phyloP scores from a whole-genome alignment of 92 coral and sea anemone species.

The Diadumene lineata region DNA sequence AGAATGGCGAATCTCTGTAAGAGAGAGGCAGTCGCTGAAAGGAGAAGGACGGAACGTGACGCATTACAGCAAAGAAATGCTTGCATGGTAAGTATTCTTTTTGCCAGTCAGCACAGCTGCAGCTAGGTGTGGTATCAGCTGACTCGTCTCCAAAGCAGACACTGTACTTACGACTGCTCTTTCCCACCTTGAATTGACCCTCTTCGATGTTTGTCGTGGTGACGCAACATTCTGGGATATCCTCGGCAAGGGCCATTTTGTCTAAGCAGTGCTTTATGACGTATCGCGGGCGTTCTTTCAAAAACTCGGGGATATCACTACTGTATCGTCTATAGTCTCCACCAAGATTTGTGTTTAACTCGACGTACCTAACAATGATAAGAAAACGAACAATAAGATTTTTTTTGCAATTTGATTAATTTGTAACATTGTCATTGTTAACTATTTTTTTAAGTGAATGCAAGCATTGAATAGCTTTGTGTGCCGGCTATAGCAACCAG shows the following conservation, averaged over 20 bases:
- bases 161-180: slow-evolving; percentile 16
- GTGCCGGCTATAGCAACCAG: no score
- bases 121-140: slow-evolving; percentile 17
- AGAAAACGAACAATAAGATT: not conserved
- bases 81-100: slow-evolving; percentile 45
- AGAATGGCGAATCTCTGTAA: slow-evolving; percentile 35
- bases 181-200: slow-evolving; percentile 17
- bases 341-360: slow-evolving; percentile 35
- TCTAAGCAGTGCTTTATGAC: slow-evolving; percentile 43
- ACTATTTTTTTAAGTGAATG: no score
- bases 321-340: slow-evolving; percentile 34
- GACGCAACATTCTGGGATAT: slow-evolving; percentile 31
- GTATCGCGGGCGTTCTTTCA: slow-evolving; percentile 33
- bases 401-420: no score
- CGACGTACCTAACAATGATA: slow-evolving; percentile 30
- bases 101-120: slow-evolving; percentile 47
- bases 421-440: no score
- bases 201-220: slow-evolving; percentile 9
- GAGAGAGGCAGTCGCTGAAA: slow-evolving; percentile 22
- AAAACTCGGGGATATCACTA: slow-evolving; percentile 23
- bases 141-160: slow-evolving; percentile 13
- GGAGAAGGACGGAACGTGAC: slow-evolving; percentile 25
- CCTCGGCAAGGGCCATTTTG: slow-evolving; percentile 14
- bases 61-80: slow-evolving; percentile 45
- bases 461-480: no score